Percentiles rank a stretch among this genome's conserved stretches.
Conservation (phyloP, 2,113 vertebrate species). For the Recurvirostra avosetta region DNA sequence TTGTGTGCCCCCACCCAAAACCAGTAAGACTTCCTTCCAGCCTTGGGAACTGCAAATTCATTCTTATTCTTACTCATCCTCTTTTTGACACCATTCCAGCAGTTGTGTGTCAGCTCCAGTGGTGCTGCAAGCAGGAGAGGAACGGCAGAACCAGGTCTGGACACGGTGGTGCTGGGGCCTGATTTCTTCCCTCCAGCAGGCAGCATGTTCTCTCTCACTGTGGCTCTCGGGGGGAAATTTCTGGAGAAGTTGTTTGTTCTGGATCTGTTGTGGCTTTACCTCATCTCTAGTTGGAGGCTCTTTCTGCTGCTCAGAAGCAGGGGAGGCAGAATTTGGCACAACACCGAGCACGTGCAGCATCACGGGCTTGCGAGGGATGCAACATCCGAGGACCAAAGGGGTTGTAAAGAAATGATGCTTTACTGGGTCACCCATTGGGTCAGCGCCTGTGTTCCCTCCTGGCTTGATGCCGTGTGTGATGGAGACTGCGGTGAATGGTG, state of each 20-base stretch:
- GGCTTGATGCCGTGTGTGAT: neutral
- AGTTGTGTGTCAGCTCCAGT: neutral
- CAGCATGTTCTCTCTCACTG: neutral
- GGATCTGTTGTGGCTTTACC: neutral
- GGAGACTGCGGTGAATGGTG: neutral
- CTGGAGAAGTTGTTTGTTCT: neutral
- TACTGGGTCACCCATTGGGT: neutral
- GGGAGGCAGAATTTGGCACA: too few relatives aligned
- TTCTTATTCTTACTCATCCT: neutral
- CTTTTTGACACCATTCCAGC: neutral
- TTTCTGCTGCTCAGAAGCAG: neutral
- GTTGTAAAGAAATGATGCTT: neutral
- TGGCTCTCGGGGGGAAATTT: rapidly evolving
- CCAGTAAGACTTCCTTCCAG: neutral
- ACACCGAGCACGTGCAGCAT: neutral
- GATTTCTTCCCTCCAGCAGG: neutral
- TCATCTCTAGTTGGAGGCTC: neutral
- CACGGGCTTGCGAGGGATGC: neutral
- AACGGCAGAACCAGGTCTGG: neutral
- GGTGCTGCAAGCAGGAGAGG: neutral
- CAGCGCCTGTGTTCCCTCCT: rapidly evolving
- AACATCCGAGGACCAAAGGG: neutral
- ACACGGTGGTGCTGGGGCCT: rapidly evolving
- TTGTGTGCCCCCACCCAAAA: neutral
- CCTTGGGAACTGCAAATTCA: neutral